Conservation (phyloP, 2,888 invertebrate genomes). For the Sinohyriopsis cumingii region DNA sequence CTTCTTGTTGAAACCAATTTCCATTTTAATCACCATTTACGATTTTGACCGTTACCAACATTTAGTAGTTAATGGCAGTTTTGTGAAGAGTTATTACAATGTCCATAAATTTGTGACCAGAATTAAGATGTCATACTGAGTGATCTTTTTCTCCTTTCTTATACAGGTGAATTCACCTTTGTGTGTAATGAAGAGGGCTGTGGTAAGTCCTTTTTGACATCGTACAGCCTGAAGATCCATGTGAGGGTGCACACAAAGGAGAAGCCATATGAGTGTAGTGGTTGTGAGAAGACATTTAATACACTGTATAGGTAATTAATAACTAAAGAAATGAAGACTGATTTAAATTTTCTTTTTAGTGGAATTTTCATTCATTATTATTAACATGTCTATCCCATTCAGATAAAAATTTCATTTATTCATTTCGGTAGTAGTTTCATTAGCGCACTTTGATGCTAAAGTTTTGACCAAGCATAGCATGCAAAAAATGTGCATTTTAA, state of each 20-base stretch:
- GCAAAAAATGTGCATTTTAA: no score
- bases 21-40: no score
- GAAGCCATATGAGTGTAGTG: constrained; percentile 91
- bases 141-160: constrained; percentile 8
- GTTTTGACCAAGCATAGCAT: no score
- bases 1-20: no score
- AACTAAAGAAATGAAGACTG: background rate
- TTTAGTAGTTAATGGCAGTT: no score
- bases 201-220: constrained; percentile 94
- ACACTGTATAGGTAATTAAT: constrained; percentile 86
- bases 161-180: constrained; percentile 93
- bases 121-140: no score
- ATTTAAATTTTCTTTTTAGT: background rate
- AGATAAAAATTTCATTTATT: background rate
- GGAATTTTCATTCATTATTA: background rate
- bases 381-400: background rate
- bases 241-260: constrained; percentile 92
- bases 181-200: constrained; percentile 90
- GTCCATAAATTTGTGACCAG: no score
- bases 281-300: constrained; percentile 94
- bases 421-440: background rate
- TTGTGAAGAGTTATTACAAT: no score
- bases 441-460: no score
- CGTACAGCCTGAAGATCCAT: constrained; percentile 95
- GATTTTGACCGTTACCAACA: no score